Evolutionary conservation across 2,797 vertebrate species (phyloP).

Genomic region (Glossophaga mutica): DNA sequence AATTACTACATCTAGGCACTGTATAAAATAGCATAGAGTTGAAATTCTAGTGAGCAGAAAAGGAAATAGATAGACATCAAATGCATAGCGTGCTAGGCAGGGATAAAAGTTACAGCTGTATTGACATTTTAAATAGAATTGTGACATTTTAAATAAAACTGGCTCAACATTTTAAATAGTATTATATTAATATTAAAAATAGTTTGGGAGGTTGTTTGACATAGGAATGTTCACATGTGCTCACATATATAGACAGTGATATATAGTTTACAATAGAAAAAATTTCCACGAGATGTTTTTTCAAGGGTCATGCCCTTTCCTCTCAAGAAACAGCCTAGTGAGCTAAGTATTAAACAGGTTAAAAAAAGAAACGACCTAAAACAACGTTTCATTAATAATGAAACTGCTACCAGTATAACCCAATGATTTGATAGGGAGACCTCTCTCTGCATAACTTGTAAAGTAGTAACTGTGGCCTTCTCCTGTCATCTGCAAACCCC

Average conservation of each 20-base stretch:
- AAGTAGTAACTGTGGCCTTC: conserved; percentile 10
- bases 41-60: background rate
- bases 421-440: background rate
- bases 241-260: background rate
- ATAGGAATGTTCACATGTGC: background rate
- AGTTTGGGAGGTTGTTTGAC: background rate
- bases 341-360: background rate
- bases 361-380: background rate
- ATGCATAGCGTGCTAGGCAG: background rate
- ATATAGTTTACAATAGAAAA: background rate
- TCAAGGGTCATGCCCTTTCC: background rate
- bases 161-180: background rate
- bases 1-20: background rate
- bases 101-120: background rate
- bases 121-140: background rate
- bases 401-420: background rate
- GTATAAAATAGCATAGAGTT: background rate
- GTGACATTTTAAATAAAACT: background rate
- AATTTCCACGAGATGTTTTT: background rate
- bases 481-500: background rate
- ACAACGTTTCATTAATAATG: background rate
- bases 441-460: background rate
- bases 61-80: background rate
- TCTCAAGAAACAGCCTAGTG: conserved; percentile 2
- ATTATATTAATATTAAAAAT: conserved; percentile 9